Conservation (phyloP, 2,797 vertebrate genomes). For the Halcyon leucocephala region DNA sequence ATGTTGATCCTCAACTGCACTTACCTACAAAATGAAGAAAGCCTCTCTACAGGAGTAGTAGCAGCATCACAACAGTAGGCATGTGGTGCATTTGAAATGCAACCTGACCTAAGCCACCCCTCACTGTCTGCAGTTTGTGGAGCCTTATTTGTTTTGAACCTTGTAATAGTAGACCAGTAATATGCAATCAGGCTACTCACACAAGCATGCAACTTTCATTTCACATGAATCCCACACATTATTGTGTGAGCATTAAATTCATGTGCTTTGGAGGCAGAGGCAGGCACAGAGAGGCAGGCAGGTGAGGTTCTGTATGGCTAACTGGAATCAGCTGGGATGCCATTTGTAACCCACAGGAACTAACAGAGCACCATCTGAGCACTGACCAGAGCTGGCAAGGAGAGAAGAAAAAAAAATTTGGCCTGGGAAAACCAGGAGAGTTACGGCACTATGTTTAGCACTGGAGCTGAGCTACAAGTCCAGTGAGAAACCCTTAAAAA, state of each 20-base stretch:
- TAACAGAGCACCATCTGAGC: not conserved
- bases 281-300: not conserved
- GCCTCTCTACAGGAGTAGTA: not conserved
- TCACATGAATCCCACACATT: not conserved
- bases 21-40: not conserved
- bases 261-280: not conserved
- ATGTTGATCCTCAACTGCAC: not conserved
- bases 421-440: not conserved
- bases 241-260: not conserved
- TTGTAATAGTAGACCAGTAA: not conserved
- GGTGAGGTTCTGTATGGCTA: not conserved
- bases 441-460: not conserved
- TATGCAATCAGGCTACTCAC: not conserved
- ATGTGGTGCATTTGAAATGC: not conserved
- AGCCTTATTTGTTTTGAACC: not conserved
- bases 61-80: accelerated
- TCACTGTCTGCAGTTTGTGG: not conserved
- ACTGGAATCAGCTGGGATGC: not conserved
- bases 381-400: not conserved
- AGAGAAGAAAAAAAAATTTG: not conserved
- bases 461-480: not conserved
- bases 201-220: not conserved
- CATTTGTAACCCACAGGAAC: not conserved
- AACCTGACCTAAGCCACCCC: not conserved
- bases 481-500: not conserved